Conservation (phyloP, 2,113 vertebrate genomes). For the Mastomys natalensis region DNA sequence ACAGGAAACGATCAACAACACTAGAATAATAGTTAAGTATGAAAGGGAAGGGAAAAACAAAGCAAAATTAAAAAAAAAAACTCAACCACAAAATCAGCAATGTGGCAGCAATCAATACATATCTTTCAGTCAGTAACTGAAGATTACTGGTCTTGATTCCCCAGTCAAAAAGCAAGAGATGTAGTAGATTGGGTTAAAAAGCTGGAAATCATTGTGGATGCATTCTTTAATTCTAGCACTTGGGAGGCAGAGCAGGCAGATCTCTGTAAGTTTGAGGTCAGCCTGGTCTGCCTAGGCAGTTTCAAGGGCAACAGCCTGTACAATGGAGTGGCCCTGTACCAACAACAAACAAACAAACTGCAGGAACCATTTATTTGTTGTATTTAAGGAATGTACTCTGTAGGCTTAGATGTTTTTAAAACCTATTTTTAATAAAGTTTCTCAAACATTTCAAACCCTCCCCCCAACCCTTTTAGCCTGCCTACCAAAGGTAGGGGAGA, state of each 20-base stretch:
- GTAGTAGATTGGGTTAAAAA: neutral
- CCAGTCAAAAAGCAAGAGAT: neutral
- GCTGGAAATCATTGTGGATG: neutral
- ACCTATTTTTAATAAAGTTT: too few species aligned
- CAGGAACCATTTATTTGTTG: neutral
- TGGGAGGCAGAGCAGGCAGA: neutral
- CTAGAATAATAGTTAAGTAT: neutral
- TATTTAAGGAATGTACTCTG: neutral
- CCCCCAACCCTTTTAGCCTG: too few species aligned
- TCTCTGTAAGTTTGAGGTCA: neutral
- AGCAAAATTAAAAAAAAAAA: neutral
- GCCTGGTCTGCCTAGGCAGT: neutral
- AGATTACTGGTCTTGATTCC: neutral
- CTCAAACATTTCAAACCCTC: too few species aligned
- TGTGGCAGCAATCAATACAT: neutral
- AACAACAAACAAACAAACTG: neutral
- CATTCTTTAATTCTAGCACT: neutral
- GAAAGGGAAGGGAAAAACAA: neutral
- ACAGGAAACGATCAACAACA: neutral
- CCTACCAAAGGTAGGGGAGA: too few species aligned
- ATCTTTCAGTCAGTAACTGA: neutral
- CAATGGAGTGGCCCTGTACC: neutral
- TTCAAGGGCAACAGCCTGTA: neutral
- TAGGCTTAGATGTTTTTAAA: neutral
- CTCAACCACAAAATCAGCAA: neutral